Percentiles rank a stretch among this genome's conserved stretches.
Conservation (phyloP, 1,140 invertebrate genomes). For the Drosophila orena region DNA sequence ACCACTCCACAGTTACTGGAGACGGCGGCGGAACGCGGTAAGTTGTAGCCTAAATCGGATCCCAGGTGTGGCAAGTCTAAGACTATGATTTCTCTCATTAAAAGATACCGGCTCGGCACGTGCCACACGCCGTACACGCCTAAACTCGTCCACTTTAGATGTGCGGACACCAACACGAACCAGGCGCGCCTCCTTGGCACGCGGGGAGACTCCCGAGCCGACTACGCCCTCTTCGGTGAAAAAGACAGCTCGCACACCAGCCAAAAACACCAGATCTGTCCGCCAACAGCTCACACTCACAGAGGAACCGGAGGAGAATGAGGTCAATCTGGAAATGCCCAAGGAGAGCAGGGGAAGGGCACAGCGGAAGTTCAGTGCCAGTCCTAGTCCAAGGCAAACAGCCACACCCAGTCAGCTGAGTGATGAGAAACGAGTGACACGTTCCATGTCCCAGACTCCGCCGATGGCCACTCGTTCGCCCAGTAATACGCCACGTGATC, state of each 20-base stretch:
- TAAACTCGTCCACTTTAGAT: slow-evolving; percentile 60
- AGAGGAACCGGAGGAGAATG: slow-evolving; percentile 36
- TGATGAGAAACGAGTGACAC: slow-evolving; percentile 46
- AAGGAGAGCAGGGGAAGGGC: not conserved
- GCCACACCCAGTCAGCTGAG: not conserved
- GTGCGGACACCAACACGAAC: slow-evolving; percentile 54
- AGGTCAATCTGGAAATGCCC: not conserved
- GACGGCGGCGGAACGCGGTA: slow-evolving; percentile 50
- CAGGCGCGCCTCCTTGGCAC: slow-evolving; percentile 52
- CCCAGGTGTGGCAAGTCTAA: not conserved
- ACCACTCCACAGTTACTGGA: slow-evolving; percentile 55
- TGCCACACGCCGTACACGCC: slow-evolving; percentile 48
- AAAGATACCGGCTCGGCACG: slow-evolving; percentile 57
- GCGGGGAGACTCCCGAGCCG: slow-evolving; percentile 63
- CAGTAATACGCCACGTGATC: slow-evolving; percentile 13
- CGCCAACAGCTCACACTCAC: slow-evolving; percentile 44
- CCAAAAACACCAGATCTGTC: slow-evolving; percentile 37
- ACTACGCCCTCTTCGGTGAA: slow-evolving; percentile 40
- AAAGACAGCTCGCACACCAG: slow-evolving; percentile 38
- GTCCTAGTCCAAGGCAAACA: not conserved
- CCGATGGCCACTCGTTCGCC: slow-evolving; percentile 13
- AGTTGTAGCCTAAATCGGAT: slow-evolving; percentile 5
- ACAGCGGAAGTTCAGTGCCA: not conserved
- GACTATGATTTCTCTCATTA: not conserved
- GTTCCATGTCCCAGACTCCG: slow-evolving; percentile 70